These are phyloP conservation scores for Euzophera pinguis DNA, from an alignment of 2,888 invertebrate genomes.

Conservation along the genomic window DNA sequence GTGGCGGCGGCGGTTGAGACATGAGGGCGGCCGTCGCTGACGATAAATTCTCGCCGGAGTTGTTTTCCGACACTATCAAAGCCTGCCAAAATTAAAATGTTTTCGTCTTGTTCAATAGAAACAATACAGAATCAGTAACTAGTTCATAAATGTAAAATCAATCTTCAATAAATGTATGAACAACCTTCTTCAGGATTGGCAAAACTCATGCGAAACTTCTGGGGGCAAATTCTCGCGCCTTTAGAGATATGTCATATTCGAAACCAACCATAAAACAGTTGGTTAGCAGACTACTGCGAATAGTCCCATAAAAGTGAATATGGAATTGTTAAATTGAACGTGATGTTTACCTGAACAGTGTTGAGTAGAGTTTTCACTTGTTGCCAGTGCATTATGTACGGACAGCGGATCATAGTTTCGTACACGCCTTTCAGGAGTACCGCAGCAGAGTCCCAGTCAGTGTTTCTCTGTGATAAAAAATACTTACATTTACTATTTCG, in stretches of 20 bases:
- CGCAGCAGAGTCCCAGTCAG: conserved; percentile 98
- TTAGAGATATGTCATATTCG: no score
- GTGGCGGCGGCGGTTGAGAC: conserved; percentile 95
- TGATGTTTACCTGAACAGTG: conserved; percentile 87
- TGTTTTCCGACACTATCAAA: conserved; percentile 88
- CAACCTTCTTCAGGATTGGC: no score
- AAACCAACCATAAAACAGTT: no score
- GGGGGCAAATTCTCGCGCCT: no score
- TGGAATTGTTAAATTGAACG: no score
- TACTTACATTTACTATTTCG: no score
- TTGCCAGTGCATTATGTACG: conserved; percentile 97
- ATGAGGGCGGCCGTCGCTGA: conserved; percentile 92
- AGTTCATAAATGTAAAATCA: neutral
- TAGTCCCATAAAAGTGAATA: no score
- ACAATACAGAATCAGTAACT: neutral
- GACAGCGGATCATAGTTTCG: conserved; percentile 94
- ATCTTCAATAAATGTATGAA: no score
- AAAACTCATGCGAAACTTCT: no score
- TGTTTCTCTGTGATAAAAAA: conserved; percentile 84
- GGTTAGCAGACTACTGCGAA: no score
- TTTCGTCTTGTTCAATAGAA: no score
- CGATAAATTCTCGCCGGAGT: conserved; percentile 85
- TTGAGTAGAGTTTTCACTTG: conserved; percentile 93
- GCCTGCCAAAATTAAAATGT: conserved; percentile 67
- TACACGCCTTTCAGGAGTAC: conserved; percentile 96